Base-by-base conservation (phyloP, 2,888 invertebrate species). In the Omphaloscelis lunosa region DNA sequence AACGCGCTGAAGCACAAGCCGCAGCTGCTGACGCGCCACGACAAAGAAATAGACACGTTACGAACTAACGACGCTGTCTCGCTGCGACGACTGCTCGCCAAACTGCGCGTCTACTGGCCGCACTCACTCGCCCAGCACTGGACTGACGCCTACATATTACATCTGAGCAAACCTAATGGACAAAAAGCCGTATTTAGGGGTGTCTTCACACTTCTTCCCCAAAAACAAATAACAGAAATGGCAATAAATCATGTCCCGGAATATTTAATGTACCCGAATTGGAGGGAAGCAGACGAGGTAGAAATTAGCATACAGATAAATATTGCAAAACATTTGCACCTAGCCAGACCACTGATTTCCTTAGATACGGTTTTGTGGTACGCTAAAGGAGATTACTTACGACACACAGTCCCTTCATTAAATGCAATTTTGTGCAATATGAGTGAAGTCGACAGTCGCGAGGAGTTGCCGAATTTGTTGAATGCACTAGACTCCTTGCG, bases 341-440 rank as follows among this genome's bases (percentile, higher is more conserved):
- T 92, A 20, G 91, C 93, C 39, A 92, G 95, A 83, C 95, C 95
- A 7, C 88, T 92, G 20, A 86, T 90, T 6, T 80, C 91, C 20
- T 86, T 93, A 48, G 91, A 93, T 12, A 75, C 88, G 6, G 87
- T 94, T 9, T 82, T 96, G 58, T 88, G 80, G 72, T 96, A 93
- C 77, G 94, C 95, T 4, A 93, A 92, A 88, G 94, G 95, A 48
- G 95, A 96, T 85, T 95, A 95, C 78, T 89, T 95, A 48, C 95
- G 95, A 80, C 93, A 89, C 76, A n/a, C 56, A 12, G 67, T 68
- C 2, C 93, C 94, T 8, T 94, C 96, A 29, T 85, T 96, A 27
- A 91, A 88, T 75, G 89, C 95, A 12, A 83, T 95, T 48, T 86
- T 94, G 39, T 85, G 91, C 61, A 93, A 94, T 80, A 78, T 94